A percentile compares a stretch with the other conserved stretches of the same genome.
Evolutionary conservation across 2,113 vertebrate species (phyloP).

Genomic region (Larimichthys polyactis): DNA sequence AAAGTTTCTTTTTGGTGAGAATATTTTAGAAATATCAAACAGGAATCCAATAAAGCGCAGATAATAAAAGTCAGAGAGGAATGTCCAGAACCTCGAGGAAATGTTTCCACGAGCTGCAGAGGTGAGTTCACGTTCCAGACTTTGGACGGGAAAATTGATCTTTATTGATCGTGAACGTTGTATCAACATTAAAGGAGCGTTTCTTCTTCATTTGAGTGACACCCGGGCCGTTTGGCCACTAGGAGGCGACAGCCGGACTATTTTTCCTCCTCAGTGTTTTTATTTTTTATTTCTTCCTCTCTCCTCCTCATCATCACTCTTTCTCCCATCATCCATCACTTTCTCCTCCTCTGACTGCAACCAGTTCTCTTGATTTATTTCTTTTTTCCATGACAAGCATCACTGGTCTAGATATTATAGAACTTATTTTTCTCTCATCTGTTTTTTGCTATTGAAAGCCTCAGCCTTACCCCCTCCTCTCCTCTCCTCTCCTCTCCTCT

Average conservation of each 20-base stretch:
- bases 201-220: not conserved
- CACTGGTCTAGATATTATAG: too few relatives aligned
- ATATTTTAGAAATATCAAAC: not conserved
- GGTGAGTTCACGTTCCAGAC: too few relatives aligned
- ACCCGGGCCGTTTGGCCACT: slow-evolving; percentile 29
- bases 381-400: not conserved
- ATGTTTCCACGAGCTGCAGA: not conserved
- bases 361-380: not conserved
- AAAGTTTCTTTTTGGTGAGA: too few relatives aligned
- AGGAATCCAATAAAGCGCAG: not conserved
- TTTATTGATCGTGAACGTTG: not conserved
- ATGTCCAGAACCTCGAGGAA: not conserved
- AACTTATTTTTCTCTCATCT: not conserved
- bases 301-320: not conserved
- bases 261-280: not conserved
- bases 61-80: not conserved
- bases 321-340: not conserved
- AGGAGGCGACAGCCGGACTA: slow-evolving; percentile 53
- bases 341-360: not conserved
- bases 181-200: not conserved
- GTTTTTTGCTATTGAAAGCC: too few relatives aligned
- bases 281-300: not conserved
- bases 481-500: too few relatives aligned
- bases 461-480: too few relatives aligned
- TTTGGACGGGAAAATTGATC: too few relatives aligned